phyloP scores from a whole-genome alignment of 1,140 invertebrate genomes.

The Helicoverpa armigera region DNA sequence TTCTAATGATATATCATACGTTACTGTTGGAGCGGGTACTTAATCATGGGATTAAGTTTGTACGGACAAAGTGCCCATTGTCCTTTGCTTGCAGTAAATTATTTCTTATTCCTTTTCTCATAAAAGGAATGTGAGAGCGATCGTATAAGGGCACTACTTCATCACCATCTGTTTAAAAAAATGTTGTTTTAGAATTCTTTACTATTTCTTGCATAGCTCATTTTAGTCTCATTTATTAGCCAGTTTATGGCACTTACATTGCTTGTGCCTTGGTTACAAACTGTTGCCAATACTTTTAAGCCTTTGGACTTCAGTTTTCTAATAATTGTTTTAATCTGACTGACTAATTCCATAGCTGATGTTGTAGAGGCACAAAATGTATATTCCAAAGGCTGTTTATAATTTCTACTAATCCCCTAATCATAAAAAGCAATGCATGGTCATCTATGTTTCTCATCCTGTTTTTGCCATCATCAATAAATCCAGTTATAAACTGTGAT shows the following conservation, averaged over 20 bases:
- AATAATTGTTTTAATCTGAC: neutral
- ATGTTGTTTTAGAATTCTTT: neutral
- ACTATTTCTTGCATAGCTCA: neutral
- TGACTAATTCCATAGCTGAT: neutral
- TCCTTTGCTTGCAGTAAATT: neutral
- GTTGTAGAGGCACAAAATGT: neutral
- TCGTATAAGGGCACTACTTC: constrained; percentile 12
- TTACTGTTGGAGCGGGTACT: no score
- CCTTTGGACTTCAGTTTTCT: neutral
- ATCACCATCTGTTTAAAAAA: neutral
- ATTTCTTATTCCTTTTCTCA: neutral
- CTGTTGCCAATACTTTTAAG: neutral
- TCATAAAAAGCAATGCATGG: constrained; percentile 15
- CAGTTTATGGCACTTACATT: constrained; percentile 2
- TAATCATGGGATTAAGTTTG: no score
- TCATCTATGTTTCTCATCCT: neutral
- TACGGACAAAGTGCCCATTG: no score
- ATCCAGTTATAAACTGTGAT: neutral
- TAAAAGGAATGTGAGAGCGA: neutral
- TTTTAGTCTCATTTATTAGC: neutral
- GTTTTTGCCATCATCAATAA: neutral
- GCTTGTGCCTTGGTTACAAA: neutral
- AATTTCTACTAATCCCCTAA: neutral
- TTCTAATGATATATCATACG: no score
- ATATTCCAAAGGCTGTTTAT: no score